Percentiles rank a stretch among this genome's conserved stretches.
phyloP scores from a whole-genome alignment of 2,797 vertebrate genomes.

The Alcedo quadribrachys region DNA sequence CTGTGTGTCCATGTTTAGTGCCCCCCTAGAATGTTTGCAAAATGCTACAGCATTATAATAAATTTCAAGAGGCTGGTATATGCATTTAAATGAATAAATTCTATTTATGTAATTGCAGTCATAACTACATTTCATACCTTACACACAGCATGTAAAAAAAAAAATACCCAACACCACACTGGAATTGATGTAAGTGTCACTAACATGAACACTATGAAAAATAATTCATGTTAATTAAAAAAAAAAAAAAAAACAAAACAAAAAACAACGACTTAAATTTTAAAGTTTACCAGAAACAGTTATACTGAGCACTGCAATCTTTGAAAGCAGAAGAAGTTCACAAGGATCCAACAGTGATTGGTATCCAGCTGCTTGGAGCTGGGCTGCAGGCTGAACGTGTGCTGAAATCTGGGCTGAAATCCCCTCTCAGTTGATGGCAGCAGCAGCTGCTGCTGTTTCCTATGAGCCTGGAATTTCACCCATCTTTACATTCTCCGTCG shows the following conservation, averaged over 20 bases:
- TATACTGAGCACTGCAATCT: not conserved
- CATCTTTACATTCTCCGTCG: conserved; percentile 26
- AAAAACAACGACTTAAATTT: not conserved
- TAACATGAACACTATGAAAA: not conserved
- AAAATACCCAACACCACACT: not conserved
- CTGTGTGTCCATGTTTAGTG: conserved; percentile 1
- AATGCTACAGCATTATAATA: not conserved
- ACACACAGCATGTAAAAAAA: conserved; percentile 36
- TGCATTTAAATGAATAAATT: conserved; percentile 41
- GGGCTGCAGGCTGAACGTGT: not conserved
- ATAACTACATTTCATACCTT: conserved; percentile 30
- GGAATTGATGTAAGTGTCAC: conserved; percentile 33
- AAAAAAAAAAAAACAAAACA: not conserved
- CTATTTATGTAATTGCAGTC: conserved; percentile 50
- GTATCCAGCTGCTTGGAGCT: not conserved
- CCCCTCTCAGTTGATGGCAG: not conserved
- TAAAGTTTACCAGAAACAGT: conserved; percentile 25
- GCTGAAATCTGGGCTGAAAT: not conserved
- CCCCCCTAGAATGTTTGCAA: not conserved
- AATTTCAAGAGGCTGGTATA: conserved; percentile 19
- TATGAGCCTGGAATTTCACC: conserved; percentile 19
- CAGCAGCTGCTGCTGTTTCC: not conserved
- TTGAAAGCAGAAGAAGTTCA: conserved; percentile 27
- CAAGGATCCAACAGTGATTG: not conserved
- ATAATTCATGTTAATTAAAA: conserved; percentile 22